Percentiles rank a stretch among this genome's conserved stretches.
Conservation (phyloP, 2,888 invertebrate genomes). For the Macropis europaea region DNA sequence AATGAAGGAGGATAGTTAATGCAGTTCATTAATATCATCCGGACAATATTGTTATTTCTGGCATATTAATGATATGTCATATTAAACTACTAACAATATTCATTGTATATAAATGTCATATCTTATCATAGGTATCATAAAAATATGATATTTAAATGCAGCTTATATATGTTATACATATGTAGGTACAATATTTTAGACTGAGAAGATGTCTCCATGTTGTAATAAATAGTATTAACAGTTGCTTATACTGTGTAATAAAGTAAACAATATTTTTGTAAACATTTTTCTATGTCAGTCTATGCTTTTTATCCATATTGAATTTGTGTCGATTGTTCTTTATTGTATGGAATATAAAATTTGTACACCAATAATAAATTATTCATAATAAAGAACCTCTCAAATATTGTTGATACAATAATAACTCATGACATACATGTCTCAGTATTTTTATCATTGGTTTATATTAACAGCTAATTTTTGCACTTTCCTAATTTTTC, state of each 20-base stretch:
- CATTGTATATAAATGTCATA: conserved; percentile 36
- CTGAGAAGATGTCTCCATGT: conserved; percentile 55
- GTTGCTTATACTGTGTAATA: conserved; percentile 65
- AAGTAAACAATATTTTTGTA: conserved; percentile 71
- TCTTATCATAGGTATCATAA: conserved; percentile 18
- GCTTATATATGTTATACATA: conserved; percentile 5
- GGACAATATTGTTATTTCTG: conserved; percentile 27
- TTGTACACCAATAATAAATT: conserved; percentile 39
- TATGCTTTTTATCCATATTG: conserved; percentile 25
- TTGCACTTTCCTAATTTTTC: too few relatives aligned
- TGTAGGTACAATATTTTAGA: conserved; percentile 55
- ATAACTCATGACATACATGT: too few relatives aligned
- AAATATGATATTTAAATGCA: conserved; percentile 26
- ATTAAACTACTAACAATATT: conserved; percentile 16
- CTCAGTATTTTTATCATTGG: background rate
- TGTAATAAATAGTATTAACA: conserved; percentile 66
- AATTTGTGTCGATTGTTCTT: conserved; percentile 27
- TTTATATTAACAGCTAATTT: too few relatives aligned
- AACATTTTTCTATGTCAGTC: conserved; percentile 38
- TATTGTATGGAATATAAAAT: conserved; percentile 21
- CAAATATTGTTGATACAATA: background rate
- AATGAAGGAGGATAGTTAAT: conserved; percentile 8
- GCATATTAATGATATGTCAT: conserved; percentile 7
- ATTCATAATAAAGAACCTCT: conserved; percentile 6
- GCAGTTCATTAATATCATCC: conserved; percentile 6